Evolutionary conservation across 2,797 vertebrate genomes (phyloP).

Genomic region (Esox lucius): DNA sequence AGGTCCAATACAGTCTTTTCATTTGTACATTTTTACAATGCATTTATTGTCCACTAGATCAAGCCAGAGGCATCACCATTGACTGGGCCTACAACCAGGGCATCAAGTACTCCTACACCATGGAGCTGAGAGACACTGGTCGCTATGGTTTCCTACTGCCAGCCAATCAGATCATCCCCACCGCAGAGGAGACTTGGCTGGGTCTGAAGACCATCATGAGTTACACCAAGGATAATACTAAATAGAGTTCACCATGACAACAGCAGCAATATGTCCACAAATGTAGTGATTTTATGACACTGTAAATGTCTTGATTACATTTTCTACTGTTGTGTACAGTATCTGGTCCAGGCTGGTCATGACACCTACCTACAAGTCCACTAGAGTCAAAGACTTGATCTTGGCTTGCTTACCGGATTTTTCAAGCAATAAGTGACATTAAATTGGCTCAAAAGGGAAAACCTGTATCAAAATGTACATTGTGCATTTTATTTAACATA

Average conservation of each 20-base stretch:
- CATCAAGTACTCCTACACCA: slow-evolving; percentile 92
- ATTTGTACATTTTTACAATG: background rate
- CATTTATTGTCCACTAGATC: slow-evolving; percentile 68
- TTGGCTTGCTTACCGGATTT: background rate
- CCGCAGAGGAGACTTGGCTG: slow-evolving; percentile 89
- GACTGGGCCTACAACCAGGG: slow-evolving; percentile 94
- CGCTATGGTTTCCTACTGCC: slow-evolving; percentile 89
- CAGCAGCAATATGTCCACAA: background rate
- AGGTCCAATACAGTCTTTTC: background rate
- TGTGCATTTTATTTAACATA: slow-evolving; percentile 39
- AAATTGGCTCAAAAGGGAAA: slow-evolving; percentile 5
- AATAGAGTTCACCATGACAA: slow-evolving; percentile 58
- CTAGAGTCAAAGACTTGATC: background rate
- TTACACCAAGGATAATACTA: slow-evolving; percentile 71
- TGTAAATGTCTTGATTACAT: background rate
- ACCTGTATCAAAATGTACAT: slow-evolving; percentile 1
- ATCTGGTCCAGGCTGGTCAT: background rate
- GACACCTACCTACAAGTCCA: background rate
- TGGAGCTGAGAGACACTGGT: slow-evolving; percentile 92
- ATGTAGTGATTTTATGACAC: background rate
- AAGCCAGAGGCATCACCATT: slow-evolving; percentile 82
- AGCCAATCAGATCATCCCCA: slow-evolving; percentile 86
- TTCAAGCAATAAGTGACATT: background rate
- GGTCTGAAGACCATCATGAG: slow-evolving; percentile 84
- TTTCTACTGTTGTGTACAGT: background rate